These are phyloP conservation scores for Meiosimyza decipiens DNA, from an alignment of 2,888 invertebrate genomes.

Conservation along the genomic window DNA sequence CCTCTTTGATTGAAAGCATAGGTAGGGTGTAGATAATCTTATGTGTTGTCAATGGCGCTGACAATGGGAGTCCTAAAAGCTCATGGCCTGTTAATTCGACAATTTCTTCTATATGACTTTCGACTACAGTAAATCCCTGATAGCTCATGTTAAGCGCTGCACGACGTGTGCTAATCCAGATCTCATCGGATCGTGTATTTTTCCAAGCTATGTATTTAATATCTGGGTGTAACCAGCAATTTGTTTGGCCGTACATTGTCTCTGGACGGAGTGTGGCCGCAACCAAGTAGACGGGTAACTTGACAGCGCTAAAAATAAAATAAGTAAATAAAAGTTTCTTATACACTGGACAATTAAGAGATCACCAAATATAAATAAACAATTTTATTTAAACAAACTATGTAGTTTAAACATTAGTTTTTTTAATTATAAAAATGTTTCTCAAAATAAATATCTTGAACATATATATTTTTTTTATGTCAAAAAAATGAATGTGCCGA, in stretches of 20 bases:
- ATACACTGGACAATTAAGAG: too few species aligned
- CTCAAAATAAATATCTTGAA: too few species aligned
- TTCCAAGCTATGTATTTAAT: constrained; percentile 91
- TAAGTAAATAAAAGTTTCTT: too few species aligned
- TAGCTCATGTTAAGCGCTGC: constrained; percentile 96
- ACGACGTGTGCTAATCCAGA: constrained; percentile 88
- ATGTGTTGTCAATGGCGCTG: constrained; percentile 87
- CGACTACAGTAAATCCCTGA: constrained; percentile 87
- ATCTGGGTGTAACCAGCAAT: constrained; percentile 97
- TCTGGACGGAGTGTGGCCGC: constrained; percentile 98
- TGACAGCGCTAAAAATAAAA: constrained; percentile 50
- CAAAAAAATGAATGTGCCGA: too few species aligned
- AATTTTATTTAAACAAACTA: too few species aligned
- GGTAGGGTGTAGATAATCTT: constrained; percentile 91
- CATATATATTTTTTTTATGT: too few species aligned
- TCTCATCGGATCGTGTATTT: constrained; percentile 75
- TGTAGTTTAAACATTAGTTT: too few species aligned
- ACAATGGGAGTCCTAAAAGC: constrained; percentile 84
- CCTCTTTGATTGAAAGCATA: constrained; percentile 97
- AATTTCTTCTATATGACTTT: constrained; percentile 81
- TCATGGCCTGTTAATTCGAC: constrained; percentile 78
- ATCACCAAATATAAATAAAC: too few species aligned
- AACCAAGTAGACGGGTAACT: constrained; percentile 72
- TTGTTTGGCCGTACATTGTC: constrained; percentile 99
- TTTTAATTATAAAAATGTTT: too few species aligned